These are phyloP conservation scores for Tanytarsus gracilentus DNA, from an alignment of 2,888 invertebrate species.

Conservation along the genomic window DNA sequence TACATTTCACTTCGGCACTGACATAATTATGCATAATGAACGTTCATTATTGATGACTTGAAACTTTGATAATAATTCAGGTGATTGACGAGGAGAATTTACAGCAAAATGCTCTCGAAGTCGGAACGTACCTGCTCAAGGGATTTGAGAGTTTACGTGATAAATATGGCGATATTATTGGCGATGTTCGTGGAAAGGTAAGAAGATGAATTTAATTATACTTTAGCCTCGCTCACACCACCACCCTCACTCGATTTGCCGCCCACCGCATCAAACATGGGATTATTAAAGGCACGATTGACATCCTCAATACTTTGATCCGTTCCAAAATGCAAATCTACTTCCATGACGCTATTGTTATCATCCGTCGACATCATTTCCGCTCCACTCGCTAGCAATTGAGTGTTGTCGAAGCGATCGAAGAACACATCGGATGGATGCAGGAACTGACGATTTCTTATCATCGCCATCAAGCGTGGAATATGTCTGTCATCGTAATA, in stretches of 20 bases:
- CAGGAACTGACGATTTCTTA: slow-evolving; percentile 34
- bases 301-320: slow-evolving; percentile 28
- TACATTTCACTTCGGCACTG: background rate
- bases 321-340: slow-evolving; percentile 29
- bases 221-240: slow-evolving; percentile 1
- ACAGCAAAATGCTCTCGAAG: slow-evolving; percentile 62
- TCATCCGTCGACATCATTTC: slow-evolving; percentile 4
- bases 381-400: background rate
- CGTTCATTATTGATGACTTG: slow-evolving; percentile 17
- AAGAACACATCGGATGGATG: slow-evolving; percentile 36
- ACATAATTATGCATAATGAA: slow-evolving; percentile 15
- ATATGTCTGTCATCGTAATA: slow-evolving; percentile 35
- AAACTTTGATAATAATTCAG: slow-evolving; percentile 42
- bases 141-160: slow-evolving; percentile 45
- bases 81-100: slow-evolving; percentile 79
- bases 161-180: slow-evolving; percentile 31
- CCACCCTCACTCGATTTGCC: background rate
- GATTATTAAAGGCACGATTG: slow-evolving; percentile 39
- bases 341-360: slow-evolving; percentile 23
- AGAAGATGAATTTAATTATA: slow-evolving; percentile 48
- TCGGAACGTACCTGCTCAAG: slow-evolving; percentile 75
- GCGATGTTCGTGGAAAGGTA: slow-evolving; percentile 40
- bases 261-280: slow-evolving; percentile 42
- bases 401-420: slow-evolving; percentile 41
- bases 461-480: slow-evolving; percentile 33